Base-by-base conservation (phyloP, 2,888 invertebrate species). In the Drosophila helvetica region DNA sequence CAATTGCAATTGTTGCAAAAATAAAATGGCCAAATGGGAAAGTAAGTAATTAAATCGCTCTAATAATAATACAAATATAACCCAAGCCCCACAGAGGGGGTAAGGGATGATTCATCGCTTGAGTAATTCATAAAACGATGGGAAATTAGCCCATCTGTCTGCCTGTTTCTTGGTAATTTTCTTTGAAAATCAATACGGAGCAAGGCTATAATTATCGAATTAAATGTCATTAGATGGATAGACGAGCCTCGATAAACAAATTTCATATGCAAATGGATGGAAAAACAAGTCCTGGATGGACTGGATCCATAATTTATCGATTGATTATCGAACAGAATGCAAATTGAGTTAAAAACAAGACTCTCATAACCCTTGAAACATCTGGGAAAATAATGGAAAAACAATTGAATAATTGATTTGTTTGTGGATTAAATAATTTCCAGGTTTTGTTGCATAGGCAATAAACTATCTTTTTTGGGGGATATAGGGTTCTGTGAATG, bases 41-140 rank as follows among this genome's bases (percentile, higher is more conserved):
- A 87, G 69, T 62, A 54, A 51, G 53, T 48, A 79, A 87, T 66
- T 63, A 54, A 57, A 51, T 47, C 63, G 30, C 54, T 9, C 22
- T 77, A 69, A 75, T 78, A 61, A 72, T 57, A 72, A 17, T 42
- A 12, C n/a, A 33, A 18, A 30, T 38, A 15, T 15, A 38, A 2
- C 18, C 30, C 38, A 38, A 69, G 42, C 15, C 52, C 33, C 30
- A 52, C 15, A 18, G 33, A 47, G 38, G 9, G 10, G n/a, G 25
- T 19, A 9, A 42, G 33, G 17, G 4, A 17, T 46, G 38, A 12
- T 17, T 48, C 18, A 57, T 52, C 70, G 78, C 52, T 43, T 62
- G 60, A 60, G 55, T 69, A 55, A 65, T 52, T 68, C 64, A 18
- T 25, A 38, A 15, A 38, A 38, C 38, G 15, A 2, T 38, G 15